Conservation (phyloP, 2,113 vertebrate species). For the Amazona vittata region DNA sequence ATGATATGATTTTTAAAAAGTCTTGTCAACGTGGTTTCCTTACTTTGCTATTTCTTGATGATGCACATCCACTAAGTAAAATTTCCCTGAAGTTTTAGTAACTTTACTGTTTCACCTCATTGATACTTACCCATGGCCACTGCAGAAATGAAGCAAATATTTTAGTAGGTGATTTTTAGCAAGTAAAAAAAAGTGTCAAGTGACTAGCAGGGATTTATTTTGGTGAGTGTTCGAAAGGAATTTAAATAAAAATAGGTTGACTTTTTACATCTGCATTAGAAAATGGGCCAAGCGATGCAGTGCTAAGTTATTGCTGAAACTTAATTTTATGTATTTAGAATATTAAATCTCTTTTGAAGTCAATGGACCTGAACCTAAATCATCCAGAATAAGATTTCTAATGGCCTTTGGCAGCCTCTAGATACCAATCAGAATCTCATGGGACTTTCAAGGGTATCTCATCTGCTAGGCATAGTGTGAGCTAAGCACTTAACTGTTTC, state of each 20-base stretch:
- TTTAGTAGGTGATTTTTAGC: background rate
- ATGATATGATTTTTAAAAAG: background rate
- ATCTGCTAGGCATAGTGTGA: background rate
- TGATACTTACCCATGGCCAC: background rate
- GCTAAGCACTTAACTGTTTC: background rate
- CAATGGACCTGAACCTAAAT: background rate
- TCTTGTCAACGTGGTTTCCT: background rate
- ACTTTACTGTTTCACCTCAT: background rate
- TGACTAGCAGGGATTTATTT: background rate
- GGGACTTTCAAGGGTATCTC: background rate
- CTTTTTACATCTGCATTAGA: background rate
- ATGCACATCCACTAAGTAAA: background rate
- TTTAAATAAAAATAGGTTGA: background rate
- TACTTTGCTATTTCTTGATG: background rate
- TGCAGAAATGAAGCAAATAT: background rate
- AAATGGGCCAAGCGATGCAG: background rate
- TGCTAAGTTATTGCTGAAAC: constrained; percentile 17
- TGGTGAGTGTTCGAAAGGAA: background rate
- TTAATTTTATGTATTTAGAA: background rate
- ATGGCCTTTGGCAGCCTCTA: constrained; percentile 9
- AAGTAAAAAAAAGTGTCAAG: background rate
- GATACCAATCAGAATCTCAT: background rate
- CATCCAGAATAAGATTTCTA: background rate
- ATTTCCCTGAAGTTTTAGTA: background rate
- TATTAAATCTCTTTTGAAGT: constrained; percentile 14